Percentiles rank a stretch among this genome's conserved stretches.
phyloP scores from a whole-genome alignment of 2,797 vertebrate genomes.

The Sebastes kiyomatsui region DNA sequence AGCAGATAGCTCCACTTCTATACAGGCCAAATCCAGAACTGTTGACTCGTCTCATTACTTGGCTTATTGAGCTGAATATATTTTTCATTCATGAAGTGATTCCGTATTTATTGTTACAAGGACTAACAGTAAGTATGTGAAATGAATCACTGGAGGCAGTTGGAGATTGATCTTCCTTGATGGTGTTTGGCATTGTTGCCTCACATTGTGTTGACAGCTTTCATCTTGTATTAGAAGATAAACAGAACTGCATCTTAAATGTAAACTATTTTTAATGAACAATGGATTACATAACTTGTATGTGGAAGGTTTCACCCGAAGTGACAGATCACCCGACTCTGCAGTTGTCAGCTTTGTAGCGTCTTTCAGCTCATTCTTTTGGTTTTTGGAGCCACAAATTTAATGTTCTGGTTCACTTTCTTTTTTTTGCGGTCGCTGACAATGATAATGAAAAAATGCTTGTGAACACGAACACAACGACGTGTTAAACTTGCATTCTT shows the following conservation, averaged over 20 bases:
- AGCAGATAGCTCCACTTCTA: neutral
- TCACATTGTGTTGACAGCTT: constrained; percentile 25
- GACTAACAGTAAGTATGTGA: neutral
- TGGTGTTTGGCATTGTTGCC: neutral
- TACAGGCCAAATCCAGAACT: neutral
- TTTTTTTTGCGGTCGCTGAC: neutral
- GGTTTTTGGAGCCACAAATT: neutral
- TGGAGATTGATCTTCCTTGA: neutral
- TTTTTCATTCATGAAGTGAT: neutral
- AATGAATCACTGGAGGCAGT: neutral
- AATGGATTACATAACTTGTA: neutral
- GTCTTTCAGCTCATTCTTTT: neutral
- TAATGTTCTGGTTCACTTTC: neutral
- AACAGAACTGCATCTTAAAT: neutral
- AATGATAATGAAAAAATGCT: too few species aligned
- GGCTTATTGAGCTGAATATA: neutral
- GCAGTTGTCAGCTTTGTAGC: neutral
- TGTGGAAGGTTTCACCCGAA: neutral
- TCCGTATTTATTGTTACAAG: neutral
- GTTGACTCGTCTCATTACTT: neutral
- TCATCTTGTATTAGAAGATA: constrained; percentile 9
- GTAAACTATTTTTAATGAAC: neutral
- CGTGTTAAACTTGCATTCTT: too few species aligned
- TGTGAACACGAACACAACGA: too few species aligned
- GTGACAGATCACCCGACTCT: neutral